A percentile compares a stretch with the other conserved stretches of the same genome.
Evolutionary conservation across 2,888 invertebrate species (phyloP).

Genomic region (Megaustenia siamemsis): DNA sequence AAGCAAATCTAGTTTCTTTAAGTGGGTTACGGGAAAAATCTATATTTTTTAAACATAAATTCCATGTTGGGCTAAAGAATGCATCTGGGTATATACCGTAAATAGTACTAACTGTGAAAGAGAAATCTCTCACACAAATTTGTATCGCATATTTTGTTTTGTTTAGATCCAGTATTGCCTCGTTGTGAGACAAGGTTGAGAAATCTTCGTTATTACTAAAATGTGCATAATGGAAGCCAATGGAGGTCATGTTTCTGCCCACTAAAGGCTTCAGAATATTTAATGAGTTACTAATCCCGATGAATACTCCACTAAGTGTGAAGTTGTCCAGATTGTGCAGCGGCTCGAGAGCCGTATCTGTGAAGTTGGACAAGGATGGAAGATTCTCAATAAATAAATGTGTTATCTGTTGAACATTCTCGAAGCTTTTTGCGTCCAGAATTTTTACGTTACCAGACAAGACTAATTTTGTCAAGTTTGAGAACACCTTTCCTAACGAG

Average conservation of each 20-base stretch:
- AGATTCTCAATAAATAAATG: background rate
- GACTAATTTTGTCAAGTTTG: background rate
- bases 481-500: background rate
- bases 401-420: background rate
- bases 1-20: background rate
- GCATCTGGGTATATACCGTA: background rate
- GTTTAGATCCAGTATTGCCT: background rate
- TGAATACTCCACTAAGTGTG: background rate
- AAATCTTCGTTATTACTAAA: background rate
- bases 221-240: background rate
- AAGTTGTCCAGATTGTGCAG: background rate
- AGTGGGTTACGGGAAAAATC: conserved; percentile 2
- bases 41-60: background rate
- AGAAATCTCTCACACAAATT: conserved; percentile 24
- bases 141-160: background rate
- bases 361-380: background rate
- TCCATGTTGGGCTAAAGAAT: background rate
- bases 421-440: background rate
- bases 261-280: background rate
- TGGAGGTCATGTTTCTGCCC: background rate
- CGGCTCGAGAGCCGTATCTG: background rate
- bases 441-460: background rate
- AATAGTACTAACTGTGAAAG: background rate
- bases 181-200: background rate
- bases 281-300: background rate